Percentiles rank a stretch among this genome's conserved stretches.
Evolutionary conservation across 2,797 vertebrate species (phyloP).

Genomic region (Taenioides sp.): DNA sequence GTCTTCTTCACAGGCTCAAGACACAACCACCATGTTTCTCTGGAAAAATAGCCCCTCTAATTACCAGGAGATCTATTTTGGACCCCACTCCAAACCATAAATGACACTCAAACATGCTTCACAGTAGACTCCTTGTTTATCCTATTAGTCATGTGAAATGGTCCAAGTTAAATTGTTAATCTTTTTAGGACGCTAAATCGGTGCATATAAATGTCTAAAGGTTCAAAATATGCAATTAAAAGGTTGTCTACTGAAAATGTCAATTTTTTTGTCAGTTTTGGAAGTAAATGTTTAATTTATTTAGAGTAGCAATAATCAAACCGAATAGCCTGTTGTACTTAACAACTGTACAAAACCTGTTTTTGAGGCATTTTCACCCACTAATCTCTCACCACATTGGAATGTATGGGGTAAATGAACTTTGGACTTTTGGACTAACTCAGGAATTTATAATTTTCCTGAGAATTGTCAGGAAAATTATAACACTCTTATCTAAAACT

Average conservation of each 20-base stretch:
- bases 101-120: conserved; percentile 48
- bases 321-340: not conserved
- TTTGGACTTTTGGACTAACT: not conserved
- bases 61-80: conserved; percentile 55
- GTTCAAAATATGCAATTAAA: not conserved
- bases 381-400: not conserved
- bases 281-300: not conserved
- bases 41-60: conserved; percentile 57
- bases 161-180: conserved; percentile 22
- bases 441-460: not conserved
- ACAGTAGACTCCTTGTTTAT: conserved; percentile 46
- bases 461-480: not conserved
- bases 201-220: not conserved
- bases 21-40: conserved; percentile 52
- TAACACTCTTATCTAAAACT: not conserved
- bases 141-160: conserved; percentile 22
- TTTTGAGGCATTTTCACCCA: not conserved
- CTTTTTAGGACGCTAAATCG: not conserved
- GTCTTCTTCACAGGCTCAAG: conserved; percentile 61
- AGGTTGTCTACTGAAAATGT: not conserved
- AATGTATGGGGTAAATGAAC: not conserved
- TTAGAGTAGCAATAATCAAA: not conserved
- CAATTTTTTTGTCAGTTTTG: not conserved
- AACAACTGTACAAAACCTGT: not conserved
- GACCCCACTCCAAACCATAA: conserved; percentile 26